Evolutionary conservation across 1,140 invertebrate species (phyloP).

Genomic region (Drosophila pallidifrons): DNA sequence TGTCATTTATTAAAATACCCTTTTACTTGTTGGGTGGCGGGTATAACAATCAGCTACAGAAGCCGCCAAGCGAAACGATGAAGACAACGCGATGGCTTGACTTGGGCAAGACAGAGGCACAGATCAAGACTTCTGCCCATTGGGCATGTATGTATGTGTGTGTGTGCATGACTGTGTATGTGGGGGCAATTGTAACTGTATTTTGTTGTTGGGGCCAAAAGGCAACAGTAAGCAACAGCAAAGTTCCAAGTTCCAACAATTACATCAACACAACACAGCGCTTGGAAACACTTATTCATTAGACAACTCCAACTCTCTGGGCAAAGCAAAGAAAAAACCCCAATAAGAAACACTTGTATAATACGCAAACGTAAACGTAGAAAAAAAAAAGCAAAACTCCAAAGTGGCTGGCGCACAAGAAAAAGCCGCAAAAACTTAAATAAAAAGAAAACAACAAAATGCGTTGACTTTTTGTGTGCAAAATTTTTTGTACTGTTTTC

Average conservation of each 20-base stretch:
- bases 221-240: conserved; percentile 10
- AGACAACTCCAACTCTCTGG: conserved; percentile 9
- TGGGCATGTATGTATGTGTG: conserved; percentile 25
- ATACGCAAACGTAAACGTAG: conserved; percentile 34
- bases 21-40: too few species aligned
- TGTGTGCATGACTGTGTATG: conserved; percentile 20
- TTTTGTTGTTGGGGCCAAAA: conserved; percentile 16
- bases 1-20: too few species aligned
- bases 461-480: conserved; percentile 38
- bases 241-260: conserved; percentile 56
- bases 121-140: conserved; percentile 46
- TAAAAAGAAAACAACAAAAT: conserved; percentile 23
- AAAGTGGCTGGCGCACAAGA: conserved; percentile 26
- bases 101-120: conserved; percentile 67
- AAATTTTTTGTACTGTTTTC: conserved; percentile 45
- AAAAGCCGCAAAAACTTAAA: conserved; percentile 31
- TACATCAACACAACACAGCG: conserved; percentile 23
- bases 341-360: conserved; percentile 38
- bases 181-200: conserved; percentile 36
- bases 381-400: conserved; percentile 12
- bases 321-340: conserved; percentile 15
- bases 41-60: conserved; percentile 56
- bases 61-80: conserved; percentile 73
- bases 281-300: conserved; percentile 47
- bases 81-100: conserved; percentile 27